Base-by-base conservation (phyloP, 2,113 vertebrate genomes). In the Nibea coibor region DNA sequence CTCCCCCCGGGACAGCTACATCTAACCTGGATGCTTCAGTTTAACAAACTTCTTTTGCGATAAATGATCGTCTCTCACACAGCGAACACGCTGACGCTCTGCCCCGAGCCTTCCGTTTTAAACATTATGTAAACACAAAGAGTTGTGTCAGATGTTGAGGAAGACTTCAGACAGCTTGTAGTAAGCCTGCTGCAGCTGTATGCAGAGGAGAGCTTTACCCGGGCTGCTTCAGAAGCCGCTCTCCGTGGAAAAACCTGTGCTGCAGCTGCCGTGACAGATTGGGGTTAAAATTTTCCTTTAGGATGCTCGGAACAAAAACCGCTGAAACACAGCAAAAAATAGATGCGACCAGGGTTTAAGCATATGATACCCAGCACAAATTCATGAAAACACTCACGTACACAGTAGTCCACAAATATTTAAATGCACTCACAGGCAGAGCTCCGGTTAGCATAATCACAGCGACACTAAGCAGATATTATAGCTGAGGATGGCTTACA, bases 201-300 rank as follows among this genome's bases (percentile, higher is more conserved):
- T 57, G 50, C 65, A 51, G 56, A 75, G 71, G 22, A 50, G 54
- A 48, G 68, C 65, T 74, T 63, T 22, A 57, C 62, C 50, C 64
- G 64, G 42, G 67, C 76, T 5, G 66, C 72, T 45, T 84, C 73
- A 73, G 73, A 83, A 72, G 75, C 69, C 48, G 57, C 1, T 82
- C 83, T 85, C 82, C 26, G 15, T 47, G 75, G 80, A 85, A 82
- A 39, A 90, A 89, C 85, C 80, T 88, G 72, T 11, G 20, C 78
- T 57, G 61, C 62, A 88, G 88, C 78, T 59, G 83, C 82, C 9
- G 10, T 64, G 90, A 93, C 90, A 91, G 90, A 92, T 91, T 88
- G 80, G 63, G 92, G 90, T 88, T 90, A 84, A 82, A 26, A 15
- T 70, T 70, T 81, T 75, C 61, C 87, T 88, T 87, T 39, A 86